Evolutionary conservation across 2,113 vertebrate genomes (phyloP).

Genomic region (Cygnus buccinator): DNA sequence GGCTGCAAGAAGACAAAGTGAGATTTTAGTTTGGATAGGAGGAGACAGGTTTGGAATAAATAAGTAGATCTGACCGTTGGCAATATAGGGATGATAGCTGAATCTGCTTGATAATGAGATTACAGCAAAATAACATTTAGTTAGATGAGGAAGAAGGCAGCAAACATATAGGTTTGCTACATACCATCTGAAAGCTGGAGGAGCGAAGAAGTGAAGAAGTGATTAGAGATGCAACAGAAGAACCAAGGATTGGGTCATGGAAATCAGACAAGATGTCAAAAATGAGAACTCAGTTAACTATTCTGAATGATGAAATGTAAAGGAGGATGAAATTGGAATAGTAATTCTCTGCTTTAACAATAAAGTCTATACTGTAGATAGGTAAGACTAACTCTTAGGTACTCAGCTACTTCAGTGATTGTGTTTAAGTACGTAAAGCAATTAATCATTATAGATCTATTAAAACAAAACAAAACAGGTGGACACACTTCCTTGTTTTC

Average conservation of each 20-base stretch:
- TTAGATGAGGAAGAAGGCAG: neutral
- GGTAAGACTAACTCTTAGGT: neutral
- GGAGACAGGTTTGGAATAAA: conserved; percentile 11
- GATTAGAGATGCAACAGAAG: neutral
- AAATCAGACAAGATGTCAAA: conserved; percentile 22
- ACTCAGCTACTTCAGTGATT: neutral
- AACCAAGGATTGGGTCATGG: neutral
- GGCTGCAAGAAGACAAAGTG: neutral
- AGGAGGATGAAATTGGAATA: neutral
- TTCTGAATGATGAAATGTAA: neutral
- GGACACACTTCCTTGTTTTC: neutral
- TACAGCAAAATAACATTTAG: neutral
- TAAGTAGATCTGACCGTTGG: neutral
- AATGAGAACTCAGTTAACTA: neutral
- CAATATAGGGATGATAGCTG: neutral
- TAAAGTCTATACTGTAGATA: neutral
- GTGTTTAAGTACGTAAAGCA: neutral
- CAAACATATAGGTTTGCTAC: neutral
- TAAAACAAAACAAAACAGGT: neutral
- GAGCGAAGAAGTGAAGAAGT: neutral
- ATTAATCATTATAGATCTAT: neutral
- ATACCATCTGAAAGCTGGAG: neutral
- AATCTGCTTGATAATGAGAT: conserved; percentile 6
- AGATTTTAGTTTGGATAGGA: conserved; percentile 17
- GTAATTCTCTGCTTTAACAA: neutral